Conservation (phyloP, 35 echinoderm and acorn worm genomes). For the Apostichopus parvimensis region DNA sequence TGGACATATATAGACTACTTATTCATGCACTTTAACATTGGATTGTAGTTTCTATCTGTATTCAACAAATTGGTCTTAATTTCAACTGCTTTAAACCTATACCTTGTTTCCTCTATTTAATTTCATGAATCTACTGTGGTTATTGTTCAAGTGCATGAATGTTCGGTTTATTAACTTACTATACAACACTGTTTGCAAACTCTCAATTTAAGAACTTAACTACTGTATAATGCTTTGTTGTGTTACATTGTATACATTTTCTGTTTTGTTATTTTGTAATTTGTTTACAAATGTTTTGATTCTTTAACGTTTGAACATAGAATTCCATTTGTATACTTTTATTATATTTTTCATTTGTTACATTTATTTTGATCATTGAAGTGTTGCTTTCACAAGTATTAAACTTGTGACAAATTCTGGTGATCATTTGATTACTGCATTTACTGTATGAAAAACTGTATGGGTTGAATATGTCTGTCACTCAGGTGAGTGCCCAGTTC, state of each 20-base stretch:
- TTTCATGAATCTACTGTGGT: slow-evolving; percentile 7
- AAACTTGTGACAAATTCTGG: too few relatives aligned
- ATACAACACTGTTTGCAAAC: background rate
- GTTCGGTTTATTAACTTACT: background rate
- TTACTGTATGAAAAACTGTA: background rate
- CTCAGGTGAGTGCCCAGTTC: background rate
- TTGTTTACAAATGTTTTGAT: too few relatives aligned
- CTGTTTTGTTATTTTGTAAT: too few relatives aligned
- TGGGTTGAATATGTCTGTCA: slow-evolving; percentile 14
- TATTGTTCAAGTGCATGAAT: background rate
- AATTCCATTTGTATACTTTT: too few relatives aligned
- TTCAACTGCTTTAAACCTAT: background rate
- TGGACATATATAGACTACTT: background rate
- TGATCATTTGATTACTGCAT: background rate
- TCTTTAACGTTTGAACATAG: too few relatives aligned
- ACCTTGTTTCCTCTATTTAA: background rate
- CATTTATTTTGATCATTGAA: too few relatives aligned
- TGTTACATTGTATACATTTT: too few relatives aligned
- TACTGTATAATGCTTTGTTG: too few relatives aligned
- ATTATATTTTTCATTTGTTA: too few relatives aligned
- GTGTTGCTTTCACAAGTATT: too few relatives aligned
- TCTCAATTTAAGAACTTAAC: background rate
- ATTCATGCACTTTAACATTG: background rate
- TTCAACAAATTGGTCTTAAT: background rate
- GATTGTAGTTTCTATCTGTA: background rate